These are phyloP conservation scores for Melanaphis sacchari DNA, from an alignment of 1,140 invertebrate species.

Conservation along the genomic window DNA sequence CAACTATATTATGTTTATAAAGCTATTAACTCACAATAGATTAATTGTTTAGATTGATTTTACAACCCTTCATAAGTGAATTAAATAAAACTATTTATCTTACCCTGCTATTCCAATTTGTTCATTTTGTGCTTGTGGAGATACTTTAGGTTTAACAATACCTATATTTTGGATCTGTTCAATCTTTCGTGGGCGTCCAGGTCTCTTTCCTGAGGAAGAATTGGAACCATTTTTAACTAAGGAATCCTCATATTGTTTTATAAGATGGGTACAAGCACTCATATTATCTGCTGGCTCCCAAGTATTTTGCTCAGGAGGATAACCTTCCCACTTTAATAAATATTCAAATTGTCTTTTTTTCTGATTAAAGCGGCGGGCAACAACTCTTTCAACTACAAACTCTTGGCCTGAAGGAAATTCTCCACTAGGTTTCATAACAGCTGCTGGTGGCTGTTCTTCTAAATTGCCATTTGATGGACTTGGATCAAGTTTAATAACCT, in stretches of 20 bases:
- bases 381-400: constrained; percentile 78
- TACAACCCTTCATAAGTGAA: background rate
- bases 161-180: constrained; percentile 51
- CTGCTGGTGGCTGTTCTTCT: background rate
- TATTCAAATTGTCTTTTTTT: constrained; percentile 79
- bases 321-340: constrained; percentile 83
- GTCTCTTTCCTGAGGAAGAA: constrained; percentile 17
- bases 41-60: background rate
- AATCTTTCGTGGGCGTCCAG: constrained; percentile 48
- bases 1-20: background rate
- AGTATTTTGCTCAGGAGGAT: constrained; percentile 77
- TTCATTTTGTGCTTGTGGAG: constrained; percentile 12
- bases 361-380: constrained; percentile 81
- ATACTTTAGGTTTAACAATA: constrained; percentile 32
- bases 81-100: background rate
- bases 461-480: background rate
- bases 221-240: constrained; percentile 18
- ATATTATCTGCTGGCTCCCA: constrained; percentile 81
- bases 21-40: background rate
- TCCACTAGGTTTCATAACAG: constrained; percentile 64
- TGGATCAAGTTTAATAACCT: background rate
- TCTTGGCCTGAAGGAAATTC: constrained; percentile 64
- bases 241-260: constrained; percentile 79
- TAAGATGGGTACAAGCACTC: constrained; percentile 74
- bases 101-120: constrained; percentile 47